Base-by-base conservation (phyloP, 2,797 vertebrate genomes). In the Macropus fuliginosus region DNA sequence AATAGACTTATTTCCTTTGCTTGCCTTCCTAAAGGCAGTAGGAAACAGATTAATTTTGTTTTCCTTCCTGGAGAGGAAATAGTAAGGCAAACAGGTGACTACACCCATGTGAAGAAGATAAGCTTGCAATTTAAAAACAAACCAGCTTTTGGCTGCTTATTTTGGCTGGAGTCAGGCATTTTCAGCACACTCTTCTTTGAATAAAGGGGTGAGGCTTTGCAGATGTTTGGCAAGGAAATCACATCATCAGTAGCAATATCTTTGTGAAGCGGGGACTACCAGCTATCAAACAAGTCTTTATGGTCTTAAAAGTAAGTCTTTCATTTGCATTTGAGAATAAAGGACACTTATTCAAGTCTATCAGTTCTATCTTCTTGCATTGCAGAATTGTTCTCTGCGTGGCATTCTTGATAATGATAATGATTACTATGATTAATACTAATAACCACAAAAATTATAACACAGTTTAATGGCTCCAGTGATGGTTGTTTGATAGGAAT, bases 361-460 rank as follows among this genome's bases (percentile, higher is more conserved):
- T 97, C 98, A 97, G 91, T 92, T 95, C 94, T 92, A 97, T 97
- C 97, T 97, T 91, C 91, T 91, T 96, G 96, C 59, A 34, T 57
- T 97, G 96, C 91, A 96, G 92, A 97, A 95, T 91, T 96, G 92
- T 94, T 91, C 62, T 96, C 62, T 96, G 29, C 1, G 8, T 40
- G 89, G 55, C 4, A 52, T 81, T 94, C 31, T 5, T 96, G 96
- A 96, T 96, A 96, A 96, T 55, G 34, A 96, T 87, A 95, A 94
- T 97, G 97, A 97, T 98, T 95, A 90, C 95, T 96, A 95, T 97
- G 97, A 98, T 98, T 98, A 98, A 81, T 96, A 93, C 92, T 98
- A 98, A 98, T 97, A 93, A 91, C 95, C 94, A 95, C 91, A 96
- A 94, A 94, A 93, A 98, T 97, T 96, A 97, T 91, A 55, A 50